These are phyloP conservation scores for Thelaira solivaga DNA, from an alignment of 2,888 invertebrate species.

Conservation along the genomic window DNA sequence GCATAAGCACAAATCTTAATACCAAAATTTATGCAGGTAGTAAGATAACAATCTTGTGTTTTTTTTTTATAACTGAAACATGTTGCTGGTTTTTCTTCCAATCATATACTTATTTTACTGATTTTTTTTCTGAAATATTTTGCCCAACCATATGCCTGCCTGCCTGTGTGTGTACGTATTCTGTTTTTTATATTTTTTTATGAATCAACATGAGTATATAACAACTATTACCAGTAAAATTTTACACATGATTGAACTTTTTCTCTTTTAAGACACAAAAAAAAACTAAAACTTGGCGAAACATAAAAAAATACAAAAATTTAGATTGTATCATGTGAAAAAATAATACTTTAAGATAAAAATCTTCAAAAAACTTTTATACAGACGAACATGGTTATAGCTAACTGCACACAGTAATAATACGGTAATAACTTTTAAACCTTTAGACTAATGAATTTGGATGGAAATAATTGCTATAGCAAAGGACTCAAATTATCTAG, in stretches of 20 bases:
- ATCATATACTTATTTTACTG: not conserved
- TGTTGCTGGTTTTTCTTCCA: not conserved
- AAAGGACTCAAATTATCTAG: too few species aligned
- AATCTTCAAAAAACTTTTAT: slow-evolving; percentile 46
- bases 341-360: slow-evolving; percentile 28
- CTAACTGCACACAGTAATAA: not conserved
- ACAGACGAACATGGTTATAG: not conserved
- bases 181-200: not conserved
- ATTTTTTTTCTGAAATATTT: slow-evolving; percentile 6
- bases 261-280: slow-evolving; percentile 3
- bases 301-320: not conserved
- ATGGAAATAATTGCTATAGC: too few species aligned
- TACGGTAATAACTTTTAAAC: not conserved
- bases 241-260: slow-evolving; percentile 53
- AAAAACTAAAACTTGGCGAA: slow-evolving; percentile 1
- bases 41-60: slow-evolving; percentile 16
- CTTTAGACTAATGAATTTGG: too few species aligned
- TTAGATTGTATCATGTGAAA: slow-evolving; percentile 1
- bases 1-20: not conserved
- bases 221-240: slow-evolving; percentile 24
- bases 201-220: slow-evolving; percentile 42
- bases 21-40: slow-evolving; percentile 36
- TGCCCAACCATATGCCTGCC: slow-evolving; percentile 16
- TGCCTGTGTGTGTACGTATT: too few species aligned
- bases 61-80: slow-evolving; percentile 6